phyloP scores from a whole-genome alignment of 1,140 invertebrate genomes.

The Drosophila obscura region DNA sequence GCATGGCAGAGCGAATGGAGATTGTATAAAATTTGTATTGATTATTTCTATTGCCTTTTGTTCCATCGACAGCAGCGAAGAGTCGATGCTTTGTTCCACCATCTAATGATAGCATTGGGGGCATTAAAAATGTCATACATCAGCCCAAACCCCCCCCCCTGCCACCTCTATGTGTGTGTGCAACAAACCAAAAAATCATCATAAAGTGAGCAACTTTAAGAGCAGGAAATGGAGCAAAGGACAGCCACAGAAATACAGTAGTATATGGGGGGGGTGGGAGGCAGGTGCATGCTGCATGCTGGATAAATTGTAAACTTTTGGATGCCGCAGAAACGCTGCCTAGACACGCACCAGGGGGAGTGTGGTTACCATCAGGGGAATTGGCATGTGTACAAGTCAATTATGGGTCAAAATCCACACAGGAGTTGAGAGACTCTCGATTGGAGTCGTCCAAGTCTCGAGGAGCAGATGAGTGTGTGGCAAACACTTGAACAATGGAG shows the following conservation, averaged over 20 bases:
- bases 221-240: background rate
- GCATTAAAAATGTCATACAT: slow-evolving; percentile 78
- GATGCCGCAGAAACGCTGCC: slow-evolving; percentile 44
- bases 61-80: slow-evolving; percentile 14
- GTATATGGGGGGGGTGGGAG: background rate
- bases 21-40: slow-evolving; percentile 77
- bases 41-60: slow-evolving; percentile 80
- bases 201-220: slow-evolving; percentile 38
- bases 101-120: slow-evolving; percentile 80
- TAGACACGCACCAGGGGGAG: slow-evolving; percentile 52
- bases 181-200: slow-evolving; percentile 9
- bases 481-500: slow-evolving; percentile 60
- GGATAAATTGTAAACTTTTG: slow-evolving; percentile 50
- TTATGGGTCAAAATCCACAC: slow-evolving; percentile 80
- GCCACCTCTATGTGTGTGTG: background rate
- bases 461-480: slow-evolving; percentile 20
- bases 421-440: slow-evolving; percentile 54
- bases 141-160: too few relatives aligned
- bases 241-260: too few relatives aligned
- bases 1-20: background rate
- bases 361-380: slow-evolving; percentile 51
- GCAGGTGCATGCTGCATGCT: slow-evolving; percentile 15
- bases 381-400: slow-evolving; percentile 80
- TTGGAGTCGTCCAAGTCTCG: background rate
- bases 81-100: slow-evolving; percentile 67